Evolutionary conservation across 1,140 invertebrate species (phyloP), one percentile per base, ranked within the genome.

Genomic region (Steinernema feltiae): DNA sequence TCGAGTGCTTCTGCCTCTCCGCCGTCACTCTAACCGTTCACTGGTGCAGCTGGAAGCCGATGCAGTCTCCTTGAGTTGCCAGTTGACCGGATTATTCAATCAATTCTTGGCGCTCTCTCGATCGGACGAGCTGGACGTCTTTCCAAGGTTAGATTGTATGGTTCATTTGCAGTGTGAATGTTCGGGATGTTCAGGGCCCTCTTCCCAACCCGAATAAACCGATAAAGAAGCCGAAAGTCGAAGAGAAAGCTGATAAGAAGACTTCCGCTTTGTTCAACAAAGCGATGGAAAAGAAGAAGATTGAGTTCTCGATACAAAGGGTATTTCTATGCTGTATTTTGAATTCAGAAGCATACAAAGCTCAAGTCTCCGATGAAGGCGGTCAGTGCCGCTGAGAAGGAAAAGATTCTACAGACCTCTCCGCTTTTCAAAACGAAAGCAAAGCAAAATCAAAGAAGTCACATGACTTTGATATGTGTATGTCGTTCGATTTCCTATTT

Each of bases 401-500:
- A 63, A 63, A 21, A 63, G 24, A 27, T 63, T 21, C 53, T 63
- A 27, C 12, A 63, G 53, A 63, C 15, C 7, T 63, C 53, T 3
- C 53, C 53, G 53, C 53, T 63, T 7, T 63, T 63, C 53, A 63
- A 63, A 21, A 63, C 7, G 53, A 27, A 7, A 7, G 15, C 15
- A 63, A 3, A 3, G 24, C 12, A n/a, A n/a, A n/a, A n/a, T n/a
- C n/a, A n/a, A n/a, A n/a, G n/a, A n/a, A n/a, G n/a, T n/a, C n/a
- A n/a, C n/a, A n/a, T n/a, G 53, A 27, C 53, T 63, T 63, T 27
- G 53, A 63, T 27, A 63, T 63, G 53, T 63, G 53, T 63, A 63
- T 3, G 53, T 21, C 7, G 24, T 15, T 27, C 12, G 15, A 7
- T 3, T 63, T n/a, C 24, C 7, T 7, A n/a, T 7, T 21, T 27